phyloP scores from a whole-genome alignment of 2,888 invertebrate species.

The Tetropium fuscum region DNA sequence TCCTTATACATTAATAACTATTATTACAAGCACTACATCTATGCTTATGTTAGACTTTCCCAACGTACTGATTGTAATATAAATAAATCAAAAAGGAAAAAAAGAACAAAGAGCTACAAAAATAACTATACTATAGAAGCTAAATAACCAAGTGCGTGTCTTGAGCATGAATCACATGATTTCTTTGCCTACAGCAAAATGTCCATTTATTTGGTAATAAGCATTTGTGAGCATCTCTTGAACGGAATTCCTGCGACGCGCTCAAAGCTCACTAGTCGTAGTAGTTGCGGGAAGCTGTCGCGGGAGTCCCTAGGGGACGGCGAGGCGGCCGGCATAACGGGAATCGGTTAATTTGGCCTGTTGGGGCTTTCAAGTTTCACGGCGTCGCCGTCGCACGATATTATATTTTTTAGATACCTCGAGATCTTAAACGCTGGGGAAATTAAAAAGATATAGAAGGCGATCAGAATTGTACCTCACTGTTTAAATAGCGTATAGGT shows the following conservation, averaged over 20 bases:
- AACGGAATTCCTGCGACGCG: neutral
- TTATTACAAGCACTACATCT: too few relatives aligned
- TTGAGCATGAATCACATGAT: neutral
- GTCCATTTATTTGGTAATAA: constrained; percentile 1
- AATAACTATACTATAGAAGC: too few relatives aligned
- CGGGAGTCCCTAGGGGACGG: neutral
- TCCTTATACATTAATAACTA: too few relatives aligned
- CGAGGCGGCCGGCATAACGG: constrained; percentile 5
- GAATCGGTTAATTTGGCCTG: constrained; percentile 6
- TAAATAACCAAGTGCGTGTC: neutral
- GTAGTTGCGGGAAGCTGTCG: neutral
- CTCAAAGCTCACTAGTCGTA: constrained; percentile 3
- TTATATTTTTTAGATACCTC: neutral
- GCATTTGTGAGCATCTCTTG: constrained; percentile 2
- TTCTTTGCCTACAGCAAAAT: neutral
- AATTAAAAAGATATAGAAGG: too few relatives aligned
- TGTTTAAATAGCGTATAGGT: too few relatives aligned
- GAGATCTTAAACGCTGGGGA: too few relatives aligned
- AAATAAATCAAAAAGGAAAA: too few relatives aligned
- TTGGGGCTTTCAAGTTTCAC: constrained; percentile 7
- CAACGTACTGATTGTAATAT: too few relatives aligned
- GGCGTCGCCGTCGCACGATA: neutral
- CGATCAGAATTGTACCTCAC: too few relatives aligned
- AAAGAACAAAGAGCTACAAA: too few relatives aligned
- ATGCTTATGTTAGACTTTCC: too few relatives aligned